Evolutionary conservation across 2,888 invertebrate genomes (phyloP), one percentile per base, ranked within the genome.

Genomic region (Erannis defoliaria): DNA sequence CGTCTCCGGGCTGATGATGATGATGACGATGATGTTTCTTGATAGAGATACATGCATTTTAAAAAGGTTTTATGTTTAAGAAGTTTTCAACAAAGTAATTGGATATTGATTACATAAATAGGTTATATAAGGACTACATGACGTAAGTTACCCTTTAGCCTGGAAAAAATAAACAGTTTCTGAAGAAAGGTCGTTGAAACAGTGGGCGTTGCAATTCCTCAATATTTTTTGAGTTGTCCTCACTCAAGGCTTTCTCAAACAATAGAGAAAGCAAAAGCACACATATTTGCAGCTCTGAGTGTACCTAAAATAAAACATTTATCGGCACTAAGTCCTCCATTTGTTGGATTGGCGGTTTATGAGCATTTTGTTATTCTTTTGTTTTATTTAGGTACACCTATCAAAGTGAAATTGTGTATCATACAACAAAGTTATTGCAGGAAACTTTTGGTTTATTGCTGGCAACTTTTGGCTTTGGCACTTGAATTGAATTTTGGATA

Each of bases 301-400:
- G 60, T 60, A 64, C 64, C 56, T 55, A 64, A 40, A 62, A 73
- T 80, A 82, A 83, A 81, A 65, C 65, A 66, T 78, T 83, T 82
- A 82, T 80, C 66, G 81, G 61, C 71, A 76, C 74, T 82, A 71
- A 76, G 74, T 62, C 64, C 64, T 82, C 82, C 82, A 83, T 83
- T 79, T 80, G 72, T 71, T 67, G 72, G 82, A 84, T 84, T 83
- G 80, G 70, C 69, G 67, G 63, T 77, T 75, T 76, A 77, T 73
- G 72, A 62, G 64, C 58, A 59, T 71, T 69, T 67, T 70, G 70
- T 73, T 64, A 66, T 65, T 71, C 65, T 70, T 59, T 68, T 69
- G 57, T 69, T 62, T 61, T 65, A 60, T 60, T 63, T 60, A 55
- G 23, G 55, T 62, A 40, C 58, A 54, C 51, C 55, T 51, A 62